phyloP scores from a whole-genome alignment of 2,797 vertebrate genomes.

The Sebastes alutus region DNA sequence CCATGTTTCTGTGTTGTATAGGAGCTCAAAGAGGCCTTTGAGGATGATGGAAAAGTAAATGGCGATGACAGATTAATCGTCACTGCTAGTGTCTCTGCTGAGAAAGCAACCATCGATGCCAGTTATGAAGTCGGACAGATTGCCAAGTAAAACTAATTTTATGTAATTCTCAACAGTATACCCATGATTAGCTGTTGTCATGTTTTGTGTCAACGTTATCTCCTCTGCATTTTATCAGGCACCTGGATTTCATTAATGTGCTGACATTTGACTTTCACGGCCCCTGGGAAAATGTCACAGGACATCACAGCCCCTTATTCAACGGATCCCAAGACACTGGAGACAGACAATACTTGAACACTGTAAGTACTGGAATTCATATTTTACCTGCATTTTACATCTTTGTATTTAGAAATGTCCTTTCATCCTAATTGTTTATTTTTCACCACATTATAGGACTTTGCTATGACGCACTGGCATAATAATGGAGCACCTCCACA shows the following conservation, averaged over 20 bases:
- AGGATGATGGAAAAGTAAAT: constrained; percentile 24
- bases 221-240: constrained; percentile 48
- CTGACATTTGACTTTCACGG: constrained; percentile 83
- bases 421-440: not conserved
- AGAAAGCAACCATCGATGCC: constrained; percentile 52
- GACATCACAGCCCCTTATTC: constrained; percentile 83
- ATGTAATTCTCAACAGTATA: not conserved
- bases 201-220: not conserved
- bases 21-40: constrained; percentile 71
- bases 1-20: constrained; percentile 25
- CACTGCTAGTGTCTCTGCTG: constrained; percentile 72
- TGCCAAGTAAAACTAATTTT: constrained; percentile 50
- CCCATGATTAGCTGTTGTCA: not conserved
- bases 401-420: not conserved
- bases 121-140: constrained; percentile 77
- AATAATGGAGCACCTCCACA: constrained; percentile 70
- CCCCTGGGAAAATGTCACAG: constrained; percentile 75
- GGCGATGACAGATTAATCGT: constrained; percentile 61
- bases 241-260: constrained; percentile 81
- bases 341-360: constrained; percentile 66
- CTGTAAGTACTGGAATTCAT: constrained; percentile 53
- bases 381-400: not conserved
- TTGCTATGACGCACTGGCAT: constrained; percentile 81
- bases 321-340: constrained; percentile 61
- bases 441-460: constrained; percentile 58